Conservation (phyloP, 1,140 invertebrate genomes). For the Drosophila funebris region DNA sequence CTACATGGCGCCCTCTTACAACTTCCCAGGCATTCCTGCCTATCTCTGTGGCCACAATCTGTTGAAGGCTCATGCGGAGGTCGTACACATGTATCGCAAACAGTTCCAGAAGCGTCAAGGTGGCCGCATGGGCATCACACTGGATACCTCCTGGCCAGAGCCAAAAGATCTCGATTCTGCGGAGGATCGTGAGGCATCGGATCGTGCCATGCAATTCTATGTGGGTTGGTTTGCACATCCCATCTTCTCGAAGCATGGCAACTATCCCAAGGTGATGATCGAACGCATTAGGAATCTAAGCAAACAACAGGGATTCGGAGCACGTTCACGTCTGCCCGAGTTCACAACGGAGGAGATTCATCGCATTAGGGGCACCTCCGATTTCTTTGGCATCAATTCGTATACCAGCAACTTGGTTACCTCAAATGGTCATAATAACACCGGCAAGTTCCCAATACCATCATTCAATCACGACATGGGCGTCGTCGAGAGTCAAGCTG, state of each 20-base stretch:
- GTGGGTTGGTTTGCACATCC: conserved; percentile 87
- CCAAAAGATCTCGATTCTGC: conserved; percentile 84
- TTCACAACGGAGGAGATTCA: conserved; percentile 87
- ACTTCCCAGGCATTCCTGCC: conserved; percentile 86
- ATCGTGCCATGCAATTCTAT: conserved; percentile 85
- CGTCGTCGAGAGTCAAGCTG: conserved; percentile 82
- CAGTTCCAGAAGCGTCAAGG: conserved; percentile 86
- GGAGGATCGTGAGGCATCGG: conserved; percentile 85
- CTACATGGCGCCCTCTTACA: conserved; percentile 85
- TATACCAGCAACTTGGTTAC: conserved; percentile 85
- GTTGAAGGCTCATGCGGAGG: conserved; percentile 87
- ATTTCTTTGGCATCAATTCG: conserved; percentile 87
- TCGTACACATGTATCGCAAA: conserved; percentile 87
- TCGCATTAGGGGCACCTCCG: conserved; percentile 85
- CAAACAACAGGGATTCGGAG: conserved; percentile 85
- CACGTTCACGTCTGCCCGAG: conserved; percentile 85
- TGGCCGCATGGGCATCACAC: conserved; percentile 87
- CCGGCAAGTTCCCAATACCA: conserved; percentile 83
- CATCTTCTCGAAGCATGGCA: conserved; percentile 86
- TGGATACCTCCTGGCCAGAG: conserved; percentile 87
- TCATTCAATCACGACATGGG: conserved; percentile 85
- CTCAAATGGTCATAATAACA: conserved; percentile 82
- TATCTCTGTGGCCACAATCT: conserved; percentile 87
- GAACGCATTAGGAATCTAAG: conserved; percentile 85
- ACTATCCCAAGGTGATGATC: conserved; percentile 87